Conservation (phyloP, 64 coral and sea anemone genomes). For the Exaiptasia diaphana region DNA sequence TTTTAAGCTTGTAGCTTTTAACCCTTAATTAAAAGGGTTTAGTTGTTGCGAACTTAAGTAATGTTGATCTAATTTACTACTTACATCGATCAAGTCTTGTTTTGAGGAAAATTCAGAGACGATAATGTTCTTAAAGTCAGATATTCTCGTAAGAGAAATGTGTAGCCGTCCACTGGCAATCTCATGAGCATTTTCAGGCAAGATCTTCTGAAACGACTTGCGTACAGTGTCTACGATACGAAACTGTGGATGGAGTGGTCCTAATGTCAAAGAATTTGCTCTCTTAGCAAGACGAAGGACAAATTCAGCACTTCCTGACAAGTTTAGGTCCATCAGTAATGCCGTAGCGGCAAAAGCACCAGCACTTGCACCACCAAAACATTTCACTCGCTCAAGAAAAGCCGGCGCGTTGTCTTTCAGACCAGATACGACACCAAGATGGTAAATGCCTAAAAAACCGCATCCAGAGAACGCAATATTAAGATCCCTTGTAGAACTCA, state of each 20-base stretch:
- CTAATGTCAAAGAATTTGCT: conserved; percentile 73
- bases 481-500: conserved; percentile 60
- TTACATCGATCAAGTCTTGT: conserved; percentile 91
- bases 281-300: conserved; percentile 80
- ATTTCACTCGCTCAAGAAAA: conserved; percentile 81
- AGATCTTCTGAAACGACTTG: conserved; percentile 70
- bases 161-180: conserved; percentile 75
- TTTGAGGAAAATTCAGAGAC: conserved; percentile 88
- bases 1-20: too few relatives aligned
- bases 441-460: conserved; percentile 95
- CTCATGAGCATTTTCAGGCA: conserved; percentile 85
- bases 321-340: conserved; percentile 67
- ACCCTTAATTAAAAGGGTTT: too few relatives aligned
- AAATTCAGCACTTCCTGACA: conserved; percentile 78
- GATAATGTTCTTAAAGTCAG: conserved; percentile 76
- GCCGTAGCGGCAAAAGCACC: conserved; percentile 78
- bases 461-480: conserved; percentile 95
- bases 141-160: conserved; percentile 82
- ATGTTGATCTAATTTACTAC: neutral
- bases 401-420: conserved; percentile 92
- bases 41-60: too few relatives aligned
- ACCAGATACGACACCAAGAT: conserved; percentile 89
- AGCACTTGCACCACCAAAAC: conserved; percentile 89
- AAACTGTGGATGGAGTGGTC: conserved; percentile 84
- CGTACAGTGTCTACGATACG: conserved; percentile 69